These are phyloP conservation scores for Prionailurus bengalensis DNA, from an alignment of 2,113 vertebrate species.

Conservation along the genomic window DNA sequence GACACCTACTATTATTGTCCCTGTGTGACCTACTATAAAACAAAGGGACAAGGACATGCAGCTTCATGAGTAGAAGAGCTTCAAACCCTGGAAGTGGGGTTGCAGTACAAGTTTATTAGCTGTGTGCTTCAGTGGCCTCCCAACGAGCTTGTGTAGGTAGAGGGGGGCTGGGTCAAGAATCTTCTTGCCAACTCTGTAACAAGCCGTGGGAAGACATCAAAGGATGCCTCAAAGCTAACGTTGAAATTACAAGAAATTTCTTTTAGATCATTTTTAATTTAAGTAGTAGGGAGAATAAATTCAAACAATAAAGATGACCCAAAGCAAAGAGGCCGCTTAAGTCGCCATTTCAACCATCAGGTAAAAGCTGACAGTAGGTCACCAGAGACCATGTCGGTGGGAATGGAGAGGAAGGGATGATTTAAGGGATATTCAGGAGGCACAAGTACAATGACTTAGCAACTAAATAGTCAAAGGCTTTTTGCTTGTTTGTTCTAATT, in stretches of 20 bases:
- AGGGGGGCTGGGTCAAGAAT: no score
- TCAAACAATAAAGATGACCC: not conserved
- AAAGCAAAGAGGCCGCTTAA: not conserved
- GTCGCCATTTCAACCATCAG: not conserved
- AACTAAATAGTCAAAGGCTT: not conserved
- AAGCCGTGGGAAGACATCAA: not conserved
- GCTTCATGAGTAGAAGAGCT: no score
- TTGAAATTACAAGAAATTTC: not conserved
- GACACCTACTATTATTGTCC: not conserved
- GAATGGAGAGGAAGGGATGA: not conserved
- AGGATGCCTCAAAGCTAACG: not conserved
- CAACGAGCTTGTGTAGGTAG: no score
- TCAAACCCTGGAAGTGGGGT: not conserved
- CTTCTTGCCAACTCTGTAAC: no score
- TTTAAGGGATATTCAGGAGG: not conserved
- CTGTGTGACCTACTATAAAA: not conserved
- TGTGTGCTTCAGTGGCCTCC: not conserved
- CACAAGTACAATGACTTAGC: not conserved
- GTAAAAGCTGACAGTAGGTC: not conserved
- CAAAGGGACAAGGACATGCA: not conserved
- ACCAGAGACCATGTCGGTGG: not conserved
- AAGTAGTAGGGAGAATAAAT: not conserved
- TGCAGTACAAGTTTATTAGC: rapidly evolving
- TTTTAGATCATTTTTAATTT: not conserved
- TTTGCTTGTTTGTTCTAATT: not conserved